A percentile compares a stretch with the other conserved stretches of the same genome.
Conservation (phyloP, 1,140 invertebrate species). For the Cotesia chilonis region DNA sequence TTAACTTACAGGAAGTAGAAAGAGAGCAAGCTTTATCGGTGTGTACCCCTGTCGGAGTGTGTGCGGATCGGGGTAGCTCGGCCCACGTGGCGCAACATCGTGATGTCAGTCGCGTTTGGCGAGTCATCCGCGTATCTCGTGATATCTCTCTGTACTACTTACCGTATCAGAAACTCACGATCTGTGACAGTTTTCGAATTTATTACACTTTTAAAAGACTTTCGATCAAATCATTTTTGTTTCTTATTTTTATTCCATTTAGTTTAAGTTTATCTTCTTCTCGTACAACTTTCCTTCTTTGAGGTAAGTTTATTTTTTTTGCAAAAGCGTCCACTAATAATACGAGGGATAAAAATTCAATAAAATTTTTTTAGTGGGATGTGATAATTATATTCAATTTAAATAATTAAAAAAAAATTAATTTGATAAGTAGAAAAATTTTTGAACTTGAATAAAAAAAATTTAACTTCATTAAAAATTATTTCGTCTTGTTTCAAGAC, state of each 20-base stretch:
- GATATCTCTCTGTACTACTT: conserved; percentile 19
- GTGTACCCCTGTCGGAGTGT: conserved; percentile 34
- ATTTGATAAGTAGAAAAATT: too few relatives aligned
- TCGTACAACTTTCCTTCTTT: too few relatives aligned
- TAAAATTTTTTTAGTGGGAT: too few relatives aligned
- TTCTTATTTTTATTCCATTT: background rate
- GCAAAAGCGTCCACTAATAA: too few relatives aligned
- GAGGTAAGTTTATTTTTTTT: too few relatives aligned
- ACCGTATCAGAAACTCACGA: background rate
- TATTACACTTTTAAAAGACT: background rate
- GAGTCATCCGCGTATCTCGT: conserved; percentile 46
- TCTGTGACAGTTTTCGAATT: conserved; percentile 9
- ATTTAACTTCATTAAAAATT: too few relatives aligned
- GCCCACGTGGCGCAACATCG: conserved; percentile 57
- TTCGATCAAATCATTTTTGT: background rate
- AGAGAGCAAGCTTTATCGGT: conserved; percentile 5
- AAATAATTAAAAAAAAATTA: too few relatives aligned
- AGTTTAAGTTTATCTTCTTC: too few relatives aligned
- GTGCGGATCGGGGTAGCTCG: conserved; percentile 44
- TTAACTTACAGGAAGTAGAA: conserved; percentile 34
- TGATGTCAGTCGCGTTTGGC: conserved; percentile 54
- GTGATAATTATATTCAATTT: too few relatives aligned
- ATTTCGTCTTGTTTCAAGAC: too few relatives aligned
- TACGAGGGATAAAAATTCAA: too few relatives aligned
- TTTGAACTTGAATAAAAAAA: too few relatives aligned